Conservation (phyloP, 2,113 vertebrate genomes). For the Corydoras sp. region DNA sequence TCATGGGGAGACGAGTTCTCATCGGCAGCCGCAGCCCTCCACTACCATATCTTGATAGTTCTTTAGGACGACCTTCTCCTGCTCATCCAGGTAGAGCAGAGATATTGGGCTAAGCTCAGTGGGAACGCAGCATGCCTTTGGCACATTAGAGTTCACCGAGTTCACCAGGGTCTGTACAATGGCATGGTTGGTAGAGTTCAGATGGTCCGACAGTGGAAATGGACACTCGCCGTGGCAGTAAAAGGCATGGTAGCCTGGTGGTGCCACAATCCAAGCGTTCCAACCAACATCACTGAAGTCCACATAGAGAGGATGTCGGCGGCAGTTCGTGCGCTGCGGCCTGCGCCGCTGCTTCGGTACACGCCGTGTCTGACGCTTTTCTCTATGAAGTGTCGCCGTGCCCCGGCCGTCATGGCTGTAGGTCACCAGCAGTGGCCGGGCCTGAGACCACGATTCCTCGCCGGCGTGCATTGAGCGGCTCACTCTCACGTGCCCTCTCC, state of each 20-base stretch:
- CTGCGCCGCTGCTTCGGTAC: conserved; percentile 78
- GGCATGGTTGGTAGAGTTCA: conserved; percentile 98
- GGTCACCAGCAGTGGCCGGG: conserved; percentile 88
- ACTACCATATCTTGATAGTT: conserved; percentile 99
- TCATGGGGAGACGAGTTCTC: conserved; percentile 84
- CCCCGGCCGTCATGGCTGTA: conserved; percentile 93
- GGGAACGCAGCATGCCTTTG: conserved; percentile 96
- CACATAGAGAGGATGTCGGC: conserved; percentile 89
- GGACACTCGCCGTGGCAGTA: conserved; percentile 98
- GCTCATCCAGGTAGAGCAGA: conserved; percentile 96
- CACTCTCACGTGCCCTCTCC: conserved; percentile 84
- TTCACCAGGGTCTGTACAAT: conserved; percentile 99
- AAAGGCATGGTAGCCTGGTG: conserved; percentile 93
- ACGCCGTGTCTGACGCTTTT: conserved; percentile 76
- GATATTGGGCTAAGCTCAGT: conserved; percentile 97
- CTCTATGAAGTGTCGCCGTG: conserved; percentile 81
- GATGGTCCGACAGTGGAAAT: conserved; percentile 92
- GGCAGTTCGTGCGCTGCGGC: conserved; percentile 86
- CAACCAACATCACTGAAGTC: conserved; percentile 98
- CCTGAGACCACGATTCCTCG: conserved; percentile 84
- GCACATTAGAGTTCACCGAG: conserved; percentile 96
- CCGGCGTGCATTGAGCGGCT: conserved; percentile 91
- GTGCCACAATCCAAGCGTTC: conserved; percentile 99
- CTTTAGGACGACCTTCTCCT: conserved; percentile 97
- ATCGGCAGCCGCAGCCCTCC: conserved; percentile 96